Evolutionary conservation across 2,888 invertebrate species (phyloP).

Genomic region (Rhagonycha lutea): DNA sequence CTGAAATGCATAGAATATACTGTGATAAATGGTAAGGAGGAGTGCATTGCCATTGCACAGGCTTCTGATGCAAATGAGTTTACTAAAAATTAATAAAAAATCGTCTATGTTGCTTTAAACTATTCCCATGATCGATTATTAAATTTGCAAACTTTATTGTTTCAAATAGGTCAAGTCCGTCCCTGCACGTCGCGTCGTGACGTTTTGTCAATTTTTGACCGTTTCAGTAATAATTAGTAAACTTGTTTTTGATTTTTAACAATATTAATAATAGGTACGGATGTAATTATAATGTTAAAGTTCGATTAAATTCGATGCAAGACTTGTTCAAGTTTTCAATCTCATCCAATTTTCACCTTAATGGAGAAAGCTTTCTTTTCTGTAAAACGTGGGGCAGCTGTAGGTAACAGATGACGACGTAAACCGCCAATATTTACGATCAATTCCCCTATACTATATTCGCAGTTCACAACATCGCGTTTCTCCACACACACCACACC

Average conservation of each 20-base stretch:
- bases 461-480: constrained; percentile 45
- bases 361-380: constrained; percentile 16
- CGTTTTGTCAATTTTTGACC: not conserved
- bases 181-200: not conserved
- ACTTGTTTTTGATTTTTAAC: not conserved
- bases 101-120: too few relatives aligned
- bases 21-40: too few relatives aligned
- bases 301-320: not conserved
- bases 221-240: not conserved
- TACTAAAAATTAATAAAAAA: too few relatives aligned
- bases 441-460: constrained; percentile 47
- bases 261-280: constrained; percentile 19
- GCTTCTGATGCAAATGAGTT: too few relatives aligned
- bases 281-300: not conserved
- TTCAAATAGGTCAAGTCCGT: not conserved
- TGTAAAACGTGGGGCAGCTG: constrained; percentile 34
- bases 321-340: constrained; percentile 6
- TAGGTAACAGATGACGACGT: constrained; percentile 56
- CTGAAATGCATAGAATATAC: too few relatives aligned
- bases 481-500: constrained; percentile 50
- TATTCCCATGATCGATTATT: too few relatives aligned
- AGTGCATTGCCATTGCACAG: too few relatives aligned
- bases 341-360: constrained; percentile 28
- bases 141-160: too few relatives aligned
- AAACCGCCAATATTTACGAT: constrained; percentile 55